These are phyloP conservation scores for Drosophila albomicans DNA, from an alignment of 1,140 invertebrate species.

Conservation along the genomic window DNA sequence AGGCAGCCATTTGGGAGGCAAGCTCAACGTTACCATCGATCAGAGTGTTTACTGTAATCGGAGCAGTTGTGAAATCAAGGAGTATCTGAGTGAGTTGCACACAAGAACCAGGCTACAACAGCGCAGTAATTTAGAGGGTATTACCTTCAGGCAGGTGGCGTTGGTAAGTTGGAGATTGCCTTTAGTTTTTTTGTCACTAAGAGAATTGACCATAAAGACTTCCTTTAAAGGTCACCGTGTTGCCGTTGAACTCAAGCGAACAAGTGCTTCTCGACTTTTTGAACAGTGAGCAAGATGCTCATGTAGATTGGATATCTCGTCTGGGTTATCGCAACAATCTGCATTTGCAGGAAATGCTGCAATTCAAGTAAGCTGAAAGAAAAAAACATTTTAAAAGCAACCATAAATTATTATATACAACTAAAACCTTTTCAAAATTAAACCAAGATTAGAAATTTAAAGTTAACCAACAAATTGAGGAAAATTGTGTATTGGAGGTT, in stretches of 20 bases:
- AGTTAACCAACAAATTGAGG: too few relatives aligned
- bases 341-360: slow-evolving; percentile 59
- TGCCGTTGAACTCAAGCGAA: slow-evolving; percentile 48
- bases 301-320: slow-evolving; percentile 64
- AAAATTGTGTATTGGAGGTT: too few relatives aligned
- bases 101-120: slow-evolving; percentile 57
- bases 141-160: slow-evolving; percentile 67
- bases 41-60: slow-evolving; percentile 60
- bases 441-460: too few relatives aligned
- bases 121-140: slow-evolving; percentile 57
- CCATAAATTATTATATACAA: too few relatives aligned
- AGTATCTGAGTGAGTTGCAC: slow-evolving; percentile 66
- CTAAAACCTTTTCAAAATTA: too few relatives aligned
- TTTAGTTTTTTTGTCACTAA: background rate
- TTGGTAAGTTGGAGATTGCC: slow-evolving; percentile 46
- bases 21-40: slow-evolving; percentile 74
- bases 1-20: slow-evolving; percentile 71
- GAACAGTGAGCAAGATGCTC: slow-evolving; percentile 39
- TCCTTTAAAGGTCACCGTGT: slow-evolving; percentile 43
- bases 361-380: slow-evolving; percentile 56
- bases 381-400: too few relatives aligned
- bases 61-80: slow-evolving; percentile 36
- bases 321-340: slow-evolving; percentile 56
- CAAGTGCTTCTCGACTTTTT: slow-evolving; percentile 46
- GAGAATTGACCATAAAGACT: background rate